phyloP scores from a whole-genome alignment of 2,888 invertebrate genomes.

The Volucella zonaria region DNA sequence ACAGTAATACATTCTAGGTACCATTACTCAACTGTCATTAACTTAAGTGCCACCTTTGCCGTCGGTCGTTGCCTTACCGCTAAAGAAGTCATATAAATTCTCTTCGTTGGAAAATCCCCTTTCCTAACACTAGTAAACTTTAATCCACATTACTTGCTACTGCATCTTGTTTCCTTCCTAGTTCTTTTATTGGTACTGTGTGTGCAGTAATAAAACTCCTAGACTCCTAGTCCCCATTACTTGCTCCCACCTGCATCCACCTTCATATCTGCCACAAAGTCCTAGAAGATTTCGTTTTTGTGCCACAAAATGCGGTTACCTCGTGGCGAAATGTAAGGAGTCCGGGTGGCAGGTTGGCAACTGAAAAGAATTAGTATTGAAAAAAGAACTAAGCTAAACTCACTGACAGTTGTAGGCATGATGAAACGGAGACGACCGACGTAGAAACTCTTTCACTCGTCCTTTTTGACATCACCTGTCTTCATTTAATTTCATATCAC shows the following conservation, averaged over 20 bases:
- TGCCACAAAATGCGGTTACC: constrained; percentile 39
- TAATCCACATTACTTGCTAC: not conserved
- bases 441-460: constrained; percentile 16
- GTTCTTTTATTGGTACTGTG: constrained; percentile 22
- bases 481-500: constrained; percentile 73
- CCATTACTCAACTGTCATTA: too few species aligned
- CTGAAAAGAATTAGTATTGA: constrained; percentile 26
- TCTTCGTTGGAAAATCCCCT: too few species aligned
- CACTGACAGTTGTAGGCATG: not conserved
- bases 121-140: constrained; percentile 10
- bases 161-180: too few species aligned
- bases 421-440: not conserved
- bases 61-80: too few species aligned
- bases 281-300: constrained; percentile 18
- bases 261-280: constrained; percentile 6
- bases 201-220: constrained; percentile 42
- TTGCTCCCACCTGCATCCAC: constrained; percentile 50
- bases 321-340: not conserved
- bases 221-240: constrained; percentile 26
- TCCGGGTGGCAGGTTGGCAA: not conserved
- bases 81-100: too few species aligned
- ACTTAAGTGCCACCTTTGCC: too few species aligned
- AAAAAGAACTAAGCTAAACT: not conserved
- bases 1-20: too few species aligned
- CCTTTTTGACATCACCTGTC: constrained; percentile 67